These are phyloP conservation scores for Melanotaenia nigrans DNA, from an alignment of 2,797 vertebrate species.

Conservation along the genomic window DNA sequence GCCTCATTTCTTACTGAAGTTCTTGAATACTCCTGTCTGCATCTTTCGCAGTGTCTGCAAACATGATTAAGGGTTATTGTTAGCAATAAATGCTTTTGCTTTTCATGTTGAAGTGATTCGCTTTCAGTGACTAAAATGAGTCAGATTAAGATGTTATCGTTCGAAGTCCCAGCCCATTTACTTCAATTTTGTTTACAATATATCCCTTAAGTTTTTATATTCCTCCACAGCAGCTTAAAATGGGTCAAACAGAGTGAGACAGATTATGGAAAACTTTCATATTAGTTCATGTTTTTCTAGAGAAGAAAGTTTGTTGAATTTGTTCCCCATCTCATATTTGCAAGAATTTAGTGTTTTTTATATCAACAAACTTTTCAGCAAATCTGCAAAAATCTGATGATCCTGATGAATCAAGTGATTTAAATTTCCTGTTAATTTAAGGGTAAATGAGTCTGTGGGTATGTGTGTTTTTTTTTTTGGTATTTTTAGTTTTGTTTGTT, in stretches of 20 bases:
- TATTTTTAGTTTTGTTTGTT: constrained; percentile 3
- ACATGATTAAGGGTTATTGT: neutral
- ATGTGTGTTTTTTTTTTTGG: neutral
- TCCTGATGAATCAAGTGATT: neutral
- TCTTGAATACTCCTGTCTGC: neutral
- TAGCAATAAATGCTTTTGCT: neutral
- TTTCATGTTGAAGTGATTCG: neutral
- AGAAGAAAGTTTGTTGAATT: neutral
- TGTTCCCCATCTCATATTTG: neutral
- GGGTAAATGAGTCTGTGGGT: neutral
- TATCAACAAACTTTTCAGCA: neutral
- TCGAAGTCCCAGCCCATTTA: neutral
- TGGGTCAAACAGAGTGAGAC: neutral
- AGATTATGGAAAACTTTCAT: neutral
- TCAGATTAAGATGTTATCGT: no score
- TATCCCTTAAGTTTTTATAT: neutral
- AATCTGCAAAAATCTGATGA: neutral
- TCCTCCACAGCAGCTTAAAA: no score
- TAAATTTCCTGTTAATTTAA: neutral
- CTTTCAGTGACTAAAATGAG: neutral
- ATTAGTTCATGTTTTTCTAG: neutral
- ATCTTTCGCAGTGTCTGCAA: neutral
- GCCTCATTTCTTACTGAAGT: neutral
- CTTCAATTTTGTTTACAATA: neutral
- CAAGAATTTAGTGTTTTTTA: neutral